Base-by-base conservation (phyloP, 1,140 invertebrate genomes). In the Tigriopus japonicus region DNA sequence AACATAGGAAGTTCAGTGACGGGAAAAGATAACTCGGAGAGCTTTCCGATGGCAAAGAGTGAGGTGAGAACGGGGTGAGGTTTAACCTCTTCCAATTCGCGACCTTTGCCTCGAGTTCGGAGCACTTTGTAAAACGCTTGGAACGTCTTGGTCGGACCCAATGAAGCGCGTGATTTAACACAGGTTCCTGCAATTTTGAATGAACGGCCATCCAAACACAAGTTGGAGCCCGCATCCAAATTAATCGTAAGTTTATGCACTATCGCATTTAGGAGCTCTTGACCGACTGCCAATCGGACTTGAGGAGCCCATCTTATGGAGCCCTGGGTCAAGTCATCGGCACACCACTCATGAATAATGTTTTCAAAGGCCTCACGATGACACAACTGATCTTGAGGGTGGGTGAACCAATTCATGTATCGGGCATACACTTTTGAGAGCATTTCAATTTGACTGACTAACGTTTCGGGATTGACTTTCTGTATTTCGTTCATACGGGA, bases 101-200 rank as follows among this genome's bases (percentile, higher is more conserved):
- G 65, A 0, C 28, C 28, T 35, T 77, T 72, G 0, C 78, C 77
- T 68, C 83, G 80, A 21, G 74, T 77, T 9, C 85, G 76, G 69
- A 84, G 87, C 28, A 91, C 73, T 41, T 82, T 81, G 68, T 86
- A 91, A 68, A 94, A 86, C 1, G 84, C 87, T 6, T 86, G 85
- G 58, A 83, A 67, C 28, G 75, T 49, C 21, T 49, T 49, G 45
- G 45, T 49, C 10, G 3, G 3, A 49, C 45, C n/a, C 12, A 21
- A 12, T 49, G 3, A 6, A 15, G 21, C 10, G n/a, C n/a, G 21
- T 49, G 21, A 49, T 49, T 21, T 17, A 2, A 17, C n/a, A 49
- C 6, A 5, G n/a, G 45, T 49, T 10, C 45, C n/a, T 2, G 12
- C 12, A 15, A 49, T 17, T 12, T 21, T 49, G 45, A 35, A 35